phyloP scores from a whole-genome alignment of 1,140 invertebrate genomes.

The Chymomyza costata region DNA sequence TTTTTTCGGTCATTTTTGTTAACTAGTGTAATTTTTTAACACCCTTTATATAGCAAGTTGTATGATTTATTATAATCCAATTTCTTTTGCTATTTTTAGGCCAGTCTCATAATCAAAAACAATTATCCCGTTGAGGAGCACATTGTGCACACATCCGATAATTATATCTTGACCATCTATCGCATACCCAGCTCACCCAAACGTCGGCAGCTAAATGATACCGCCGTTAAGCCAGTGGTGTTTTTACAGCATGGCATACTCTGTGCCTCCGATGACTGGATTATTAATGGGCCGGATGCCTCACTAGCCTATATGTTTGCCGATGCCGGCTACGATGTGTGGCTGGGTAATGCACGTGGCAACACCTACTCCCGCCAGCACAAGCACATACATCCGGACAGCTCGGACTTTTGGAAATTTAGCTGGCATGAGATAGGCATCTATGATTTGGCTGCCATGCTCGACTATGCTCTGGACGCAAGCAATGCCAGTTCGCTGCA shows the following conservation, averaged over 20 bases:
- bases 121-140: constrained; percentile 80
- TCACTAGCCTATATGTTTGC: constrained; percentile 78
- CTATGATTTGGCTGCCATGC: constrained; percentile 82
- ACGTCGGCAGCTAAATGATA: constrained; percentile 15
- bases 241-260: constrained; percentile 87
- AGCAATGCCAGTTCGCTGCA: constrained; percentile 77
- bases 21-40: no score
- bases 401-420: constrained; percentile 79
- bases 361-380: constrained; percentile 81
- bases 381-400: constrained; percentile 77
- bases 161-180: constrained; percentile 77
- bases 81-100: constrained; percentile 38
- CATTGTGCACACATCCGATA: constrained; percentile 76
- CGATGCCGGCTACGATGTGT: constrained; percentile 85
- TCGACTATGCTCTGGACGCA: constrained; percentile 80
- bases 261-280: constrained; percentile 85
- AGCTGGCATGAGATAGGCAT: constrained; percentile 82
- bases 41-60: no score
- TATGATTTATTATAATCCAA: neutral
- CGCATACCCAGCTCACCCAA: constrained; percentile 76
- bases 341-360: constrained; percentile 80
- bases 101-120: constrained; percentile 75
- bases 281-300: constrained; percentile 81
- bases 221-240: constrained; percentile 74
- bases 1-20: no score